These are phyloP conservation scores for Hypsopygia costalis DNA, from an alignment of 2,888 invertebrate species.

Conservation along the genomic window DNA sequence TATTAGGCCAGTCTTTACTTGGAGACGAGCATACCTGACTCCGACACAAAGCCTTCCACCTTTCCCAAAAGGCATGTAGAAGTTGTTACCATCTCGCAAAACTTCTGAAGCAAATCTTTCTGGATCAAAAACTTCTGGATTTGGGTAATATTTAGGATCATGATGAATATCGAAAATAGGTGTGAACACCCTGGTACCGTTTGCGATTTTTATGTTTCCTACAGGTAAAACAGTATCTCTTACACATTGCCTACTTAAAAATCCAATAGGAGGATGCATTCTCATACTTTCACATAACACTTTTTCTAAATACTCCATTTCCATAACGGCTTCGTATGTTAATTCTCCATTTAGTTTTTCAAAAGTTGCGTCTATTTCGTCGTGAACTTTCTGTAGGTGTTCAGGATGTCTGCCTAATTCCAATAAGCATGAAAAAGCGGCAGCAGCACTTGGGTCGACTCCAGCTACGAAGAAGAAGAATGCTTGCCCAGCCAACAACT, in stretches of 20 bases:
- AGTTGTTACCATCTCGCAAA: not conserved
- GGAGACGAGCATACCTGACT: slow-evolving; percentile 22
- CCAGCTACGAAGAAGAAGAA: slow-evolving; percentile 71
- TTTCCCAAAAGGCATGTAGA: slow-evolving; percentile 37
- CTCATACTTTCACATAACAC: slow-evolving; percentile 52
- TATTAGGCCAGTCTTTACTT: slow-evolving; percentile 18
- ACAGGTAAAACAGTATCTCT: slow-evolving; percentile 40
- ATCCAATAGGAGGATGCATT: slow-evolving; percentile 49
- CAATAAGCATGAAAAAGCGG: slow-evolving; percentile 52
- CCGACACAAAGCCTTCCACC: slow-evolving; percentile 46
- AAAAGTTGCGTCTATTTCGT: slow-evolving; percentile 55
- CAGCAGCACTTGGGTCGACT: slow-evolving; percentile 57
- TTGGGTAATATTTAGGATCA: slow-evolving; percentile 52
- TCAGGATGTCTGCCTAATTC: slow-evolving; percentile 51
- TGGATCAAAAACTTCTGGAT: slow-evolving; percentile 63
- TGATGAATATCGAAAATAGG: slow-evolving; percentile 49
- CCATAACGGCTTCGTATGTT: slow-evolving; percentile 43
- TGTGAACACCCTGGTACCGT: slow-evolving; percentile 30
- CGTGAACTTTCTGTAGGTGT: slow-evolving; percentile 45
- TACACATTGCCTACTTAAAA: slow-evolving; percentile 41
- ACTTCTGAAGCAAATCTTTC: slow-evolving; percentile 52
- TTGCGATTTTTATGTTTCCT: slow-evolving; percentile 37
- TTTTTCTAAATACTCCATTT: slow-evolving; percentile 58
- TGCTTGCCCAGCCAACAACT: slow-evolving; percentile 61
- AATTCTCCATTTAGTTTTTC: slow-evolving; percentile 30